Evolutionary conservation across 2,888 invertebrate species (phyloP).

Genomic region (Cantharis rufa): DNA sequence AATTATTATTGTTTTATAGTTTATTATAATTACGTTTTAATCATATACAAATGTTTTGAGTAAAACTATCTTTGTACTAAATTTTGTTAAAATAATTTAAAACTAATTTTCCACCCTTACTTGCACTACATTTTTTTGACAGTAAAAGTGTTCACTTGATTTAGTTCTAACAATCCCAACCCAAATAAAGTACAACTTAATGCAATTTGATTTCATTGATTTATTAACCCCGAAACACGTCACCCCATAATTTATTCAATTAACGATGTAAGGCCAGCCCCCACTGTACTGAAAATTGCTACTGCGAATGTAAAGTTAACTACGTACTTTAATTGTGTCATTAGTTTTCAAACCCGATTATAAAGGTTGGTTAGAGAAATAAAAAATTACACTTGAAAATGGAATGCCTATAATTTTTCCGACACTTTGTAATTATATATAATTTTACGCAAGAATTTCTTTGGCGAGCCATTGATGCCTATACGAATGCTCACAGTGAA

Average conservation of each 20-base stretch:
- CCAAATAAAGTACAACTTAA: slow-evolving; percentile 31
- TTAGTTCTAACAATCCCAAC: slow-evolving; percentile 28
- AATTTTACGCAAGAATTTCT: background rate
- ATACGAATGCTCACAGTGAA: no score
- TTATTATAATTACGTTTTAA: background rate
- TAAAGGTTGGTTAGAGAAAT: background rate
- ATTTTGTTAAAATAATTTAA: background rate
- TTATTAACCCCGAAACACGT: slow-evolving; percentile 24
- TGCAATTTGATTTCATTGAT: slow-evolving; percentile 31
- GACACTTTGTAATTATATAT: background rate
- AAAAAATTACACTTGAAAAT: background rate
- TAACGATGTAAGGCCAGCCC: slow-evolving; percentile 10
- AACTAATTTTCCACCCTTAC: background rate
- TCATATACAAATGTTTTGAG: no score
- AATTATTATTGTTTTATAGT: background rate
- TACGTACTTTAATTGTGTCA: slow-evolving; percentile 4
- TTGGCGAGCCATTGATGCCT: background rate
- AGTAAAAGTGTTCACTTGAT: slow-evolving; percentile 20
- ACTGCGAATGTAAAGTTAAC: slow-evolving; percentile 12
- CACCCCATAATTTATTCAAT: slow-evolving; percentile 24
- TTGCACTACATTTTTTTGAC: background rate
- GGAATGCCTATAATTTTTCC: background rate
- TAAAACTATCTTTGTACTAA: no score
- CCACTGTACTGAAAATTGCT: slow-evolving; percentile 6
- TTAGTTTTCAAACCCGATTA: background rate